phyloP scores from a whole-genome alignment of 1,140 invertebrate species.

The Saccostrea echinata region DNA sequence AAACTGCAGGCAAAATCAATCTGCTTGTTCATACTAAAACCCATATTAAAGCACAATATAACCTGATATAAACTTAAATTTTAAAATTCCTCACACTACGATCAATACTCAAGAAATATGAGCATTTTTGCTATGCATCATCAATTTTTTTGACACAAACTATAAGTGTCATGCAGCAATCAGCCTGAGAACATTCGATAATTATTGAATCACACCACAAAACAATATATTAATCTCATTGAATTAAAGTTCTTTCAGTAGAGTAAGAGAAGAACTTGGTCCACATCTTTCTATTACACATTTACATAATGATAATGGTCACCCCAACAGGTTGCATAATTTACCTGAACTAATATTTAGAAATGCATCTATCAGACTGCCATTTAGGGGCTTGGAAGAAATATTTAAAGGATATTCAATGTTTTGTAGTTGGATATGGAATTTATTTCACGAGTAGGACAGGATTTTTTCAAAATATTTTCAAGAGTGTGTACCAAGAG shows the following conservation, averaged over 20 bases:
- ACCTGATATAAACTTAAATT: background rate
- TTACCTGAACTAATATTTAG: too few species aligned
- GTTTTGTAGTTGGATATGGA: too few species aligned
- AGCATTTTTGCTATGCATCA: background rate
- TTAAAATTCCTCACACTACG: background rate
- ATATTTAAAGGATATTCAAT: too few species aligned
- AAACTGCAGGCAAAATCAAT: background rate
- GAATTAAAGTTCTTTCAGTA: background rate
- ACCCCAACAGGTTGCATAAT: background rate
- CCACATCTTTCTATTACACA: background rate
- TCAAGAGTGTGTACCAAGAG: too few species aligned
- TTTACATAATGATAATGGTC: conserved; percentile 32
- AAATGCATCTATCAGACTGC: too few species aligned
- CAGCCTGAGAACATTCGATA: background rate
- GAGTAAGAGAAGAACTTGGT: background rate
- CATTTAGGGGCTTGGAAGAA: too few species aligned
- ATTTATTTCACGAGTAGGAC: too few species aligned
- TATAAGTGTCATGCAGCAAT: background rate
- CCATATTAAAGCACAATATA: background rate
- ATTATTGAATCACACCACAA: background rate
- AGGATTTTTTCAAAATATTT: too few species aligned
- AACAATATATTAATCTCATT: background rate
- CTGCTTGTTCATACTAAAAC: background rate
- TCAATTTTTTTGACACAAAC: background rate
- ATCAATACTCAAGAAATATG: background rate